Base-by-base conservation (phyloP, 2,797 vertebrate species). In the Podarcis lilfordi region DNA sequence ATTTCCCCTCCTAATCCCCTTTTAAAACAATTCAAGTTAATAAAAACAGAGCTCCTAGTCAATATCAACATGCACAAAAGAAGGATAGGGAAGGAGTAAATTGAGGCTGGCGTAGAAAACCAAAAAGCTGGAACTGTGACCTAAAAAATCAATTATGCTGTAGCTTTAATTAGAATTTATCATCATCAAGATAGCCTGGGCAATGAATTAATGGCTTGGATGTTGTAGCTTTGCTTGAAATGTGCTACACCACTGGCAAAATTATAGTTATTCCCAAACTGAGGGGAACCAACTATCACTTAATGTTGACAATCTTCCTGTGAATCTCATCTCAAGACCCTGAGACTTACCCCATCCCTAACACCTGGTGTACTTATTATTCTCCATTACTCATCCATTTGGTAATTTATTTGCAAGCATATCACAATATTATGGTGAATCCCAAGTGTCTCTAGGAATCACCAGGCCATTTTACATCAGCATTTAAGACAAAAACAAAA, bases 381-480 rank as follows among this genome's bases (percentile, higher is more conserved):
- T 11, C 21, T 50, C 0, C 25, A 82, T 64, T 77, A 27, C 29
- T 64, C 37, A 59, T 50, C 21, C 45, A 72, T 32, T 0, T 80
- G 79, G 23, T 80, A 80, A 86, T 86, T 92, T 89, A 92, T 5
- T 15, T 91, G 86, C 40, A 88, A 50, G 3, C 9, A 4, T 37
- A 21, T 5, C 17, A 40, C n/a, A 72, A 80, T 45, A 79, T 71
- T 79, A 68, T 45, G 27, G 25, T 61, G 25, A 69, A 77, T 79
- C 8, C 32, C 35, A 87, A 66, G 35, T 68, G 23, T 40, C n/a
- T 43, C 15, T 59, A 17, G 8, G 8, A 74, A 25, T 45, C 27
- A 79, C 32, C 29, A 35, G 29, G 7, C 29, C 32, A 27, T 78
- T 32, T 68, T 71, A 43, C 43, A 13, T 27, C 43, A 66, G 71